Conservation (phyloP, 2,888 invertebrate genomes). For the Oligia latruncula region DNA sequence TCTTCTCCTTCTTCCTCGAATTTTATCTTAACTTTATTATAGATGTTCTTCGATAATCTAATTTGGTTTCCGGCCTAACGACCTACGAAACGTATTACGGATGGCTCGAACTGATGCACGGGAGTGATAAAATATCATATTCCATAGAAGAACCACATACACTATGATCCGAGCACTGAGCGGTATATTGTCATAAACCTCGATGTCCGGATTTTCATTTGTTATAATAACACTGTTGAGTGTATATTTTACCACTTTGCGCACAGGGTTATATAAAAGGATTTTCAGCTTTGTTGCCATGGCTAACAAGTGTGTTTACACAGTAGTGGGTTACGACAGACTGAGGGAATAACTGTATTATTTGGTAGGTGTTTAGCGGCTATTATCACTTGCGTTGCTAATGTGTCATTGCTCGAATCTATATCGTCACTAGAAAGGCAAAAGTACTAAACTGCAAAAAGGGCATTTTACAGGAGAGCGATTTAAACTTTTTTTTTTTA, state of each 20-base stretch:
- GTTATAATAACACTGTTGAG: conserved; percentile 38
- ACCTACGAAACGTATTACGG: conserved; percentile 4
- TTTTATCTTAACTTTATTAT: neutral
- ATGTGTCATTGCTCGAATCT: neutral
- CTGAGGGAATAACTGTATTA: conserved; percentile 13
- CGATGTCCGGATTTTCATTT: conserved; percentile 15
- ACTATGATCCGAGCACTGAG: conserved; percentile 25
- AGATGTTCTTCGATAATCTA: conserved; percentile 1
- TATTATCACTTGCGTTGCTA: conserved; percentile 2
- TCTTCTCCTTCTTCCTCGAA: neutral
- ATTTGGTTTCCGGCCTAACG: neutral
- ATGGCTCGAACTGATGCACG: conserved; percentile 9
- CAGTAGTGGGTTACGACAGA: conserved; percentile 2
- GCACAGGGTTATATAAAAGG: conserved; percentile 33
- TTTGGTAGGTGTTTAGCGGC: neutral
- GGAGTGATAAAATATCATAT: conserved; percentile 22
- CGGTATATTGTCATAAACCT: conserved; percentile 20
- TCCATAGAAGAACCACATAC: conserved; percentile 27
- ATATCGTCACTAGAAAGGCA: too few relatives aligned
- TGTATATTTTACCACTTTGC: conserved; percentile 8
- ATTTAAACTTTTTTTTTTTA: too few relatives aligned
- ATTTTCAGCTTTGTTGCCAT: conserved; percentile 42
- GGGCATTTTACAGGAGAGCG: too few relatives aligned
- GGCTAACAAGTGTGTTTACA: neutral
- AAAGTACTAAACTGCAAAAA: too few relatives aligned